These are phyloP conservation scores for Palaemon carinicauda DNA, from an alignment of 1,140 invertebrate genomes.

Conservation along the genomic window DNA sequence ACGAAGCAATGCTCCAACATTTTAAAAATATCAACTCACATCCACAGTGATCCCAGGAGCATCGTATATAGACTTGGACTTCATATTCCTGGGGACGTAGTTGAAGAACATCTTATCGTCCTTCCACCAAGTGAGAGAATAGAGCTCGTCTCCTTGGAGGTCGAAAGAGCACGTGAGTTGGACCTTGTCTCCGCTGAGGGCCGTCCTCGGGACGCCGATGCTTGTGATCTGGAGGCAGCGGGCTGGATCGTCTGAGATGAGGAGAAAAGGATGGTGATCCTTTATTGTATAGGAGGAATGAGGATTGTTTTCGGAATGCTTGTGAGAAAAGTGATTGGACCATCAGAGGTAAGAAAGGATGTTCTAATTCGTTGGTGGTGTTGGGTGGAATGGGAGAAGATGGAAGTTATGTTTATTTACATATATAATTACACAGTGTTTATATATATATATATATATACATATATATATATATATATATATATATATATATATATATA, in stretches of 20 bases:
- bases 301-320: too few species aligned
- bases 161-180: conserved; percentile 71
- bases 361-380: background rate
- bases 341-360: background rate
- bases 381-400: too few species aligned
- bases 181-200: conserved; percentile 58
- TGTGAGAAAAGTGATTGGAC: too few species aligned
- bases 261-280: background rate
- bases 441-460: background rate
- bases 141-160: conserved; percentile 62
- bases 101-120: conserved; percentile 32
- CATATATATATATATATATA: background rate
- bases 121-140: conserved; percentile 40
- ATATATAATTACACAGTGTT: too few species aligned
- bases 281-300: too few species aligned
- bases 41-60: conserved; percentile 6
- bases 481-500: background rate
- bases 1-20: too few species aligned
- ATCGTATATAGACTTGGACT: background rate
- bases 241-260: background rate
- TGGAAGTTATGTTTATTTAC: too few species aligned
- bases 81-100: background rate
- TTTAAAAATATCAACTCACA: too few species aligned
- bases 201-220: conserved; percentile 33
- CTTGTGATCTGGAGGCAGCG: conserved; percentile 27